Evolutionary conservation across 2,888 invertebrate genomes (phyloP).

Genomic region (Parasteatoda lunata): DNA sequence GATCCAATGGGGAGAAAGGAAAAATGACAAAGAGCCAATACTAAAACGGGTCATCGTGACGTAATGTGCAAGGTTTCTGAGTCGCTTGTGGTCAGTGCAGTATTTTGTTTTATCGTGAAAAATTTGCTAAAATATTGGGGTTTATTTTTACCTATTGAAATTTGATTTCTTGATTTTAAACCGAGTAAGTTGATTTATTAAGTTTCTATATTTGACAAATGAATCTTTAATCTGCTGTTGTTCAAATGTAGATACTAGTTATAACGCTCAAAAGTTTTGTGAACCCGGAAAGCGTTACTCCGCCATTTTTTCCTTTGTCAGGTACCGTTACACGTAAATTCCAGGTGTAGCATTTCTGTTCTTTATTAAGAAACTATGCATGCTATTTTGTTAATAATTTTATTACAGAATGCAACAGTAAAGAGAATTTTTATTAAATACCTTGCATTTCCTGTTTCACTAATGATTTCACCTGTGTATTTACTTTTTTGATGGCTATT

Average conservation of each 20-base stretch:
- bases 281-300: conserved; percentile 52
- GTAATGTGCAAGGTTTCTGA: conserved; percentile 64
- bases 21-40: conserved; percentile 62
- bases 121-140: conserved; percentile 42
- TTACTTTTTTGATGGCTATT: no score
- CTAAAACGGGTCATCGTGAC: conserved; percentile 61
- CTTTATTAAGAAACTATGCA: neutral
- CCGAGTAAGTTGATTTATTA: conserved; percentile 30
- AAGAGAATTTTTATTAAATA: no score
- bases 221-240: no score
- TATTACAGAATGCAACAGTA: no score
- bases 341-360: neutral
- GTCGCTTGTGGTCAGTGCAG: conserved; percentile 65
- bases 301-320: conserved; percentile 60
- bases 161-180: conserved; percentile 32
- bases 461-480: no score
- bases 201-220: neutral
- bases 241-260: neutral
- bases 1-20: conserved; percentile 54
- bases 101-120: conserved; percentile 61
- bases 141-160: conserved; percentile 50
- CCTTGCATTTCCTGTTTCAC: no score
- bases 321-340: conserved; percentile 43
- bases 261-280: conserved; percentile 4
- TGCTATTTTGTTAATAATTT: neutral